These are phyloP conservation scores for Drosophila burlai DNA, from an alignment of 1,140 invertebrate genomes.

Conservation along the genomic window DNA sequence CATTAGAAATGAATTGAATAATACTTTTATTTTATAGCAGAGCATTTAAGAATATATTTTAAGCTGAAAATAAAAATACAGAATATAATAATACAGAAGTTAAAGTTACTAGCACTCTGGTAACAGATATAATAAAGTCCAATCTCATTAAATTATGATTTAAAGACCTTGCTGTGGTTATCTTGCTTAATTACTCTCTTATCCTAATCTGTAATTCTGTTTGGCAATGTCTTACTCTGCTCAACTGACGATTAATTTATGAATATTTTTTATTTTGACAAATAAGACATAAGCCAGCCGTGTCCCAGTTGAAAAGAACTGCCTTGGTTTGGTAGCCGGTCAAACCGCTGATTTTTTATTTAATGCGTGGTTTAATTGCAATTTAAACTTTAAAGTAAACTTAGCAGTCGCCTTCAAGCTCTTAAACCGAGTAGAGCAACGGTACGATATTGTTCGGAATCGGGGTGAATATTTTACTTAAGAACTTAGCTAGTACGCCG, in stretches of 20 bases:
- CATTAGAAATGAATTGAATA: background rate
- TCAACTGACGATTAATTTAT: slow-evolving; percentile 4
- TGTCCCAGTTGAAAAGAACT: slow-evolving; percentile 34
- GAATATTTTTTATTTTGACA: slow-evolving; percentile 26
- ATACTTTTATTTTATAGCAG: background rate
- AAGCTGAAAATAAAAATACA: background rate
- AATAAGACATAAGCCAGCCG: slow-evolving; percentile 27
- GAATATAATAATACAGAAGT: background rate
- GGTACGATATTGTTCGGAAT: background rate
- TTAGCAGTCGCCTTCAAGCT: slow-evolving; percentile 16
- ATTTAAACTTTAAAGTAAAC: slow-evolving; percentile 33
- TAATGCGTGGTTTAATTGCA: slow-evolving; percentile 51
- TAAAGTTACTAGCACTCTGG: background rate
- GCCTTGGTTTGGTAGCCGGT: slow-evolving; percentile 16
- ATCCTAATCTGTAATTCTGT: slow-evolving; percentile 2
- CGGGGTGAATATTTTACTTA: background rate
- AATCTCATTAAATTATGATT: slow-evolving; percentile 5
- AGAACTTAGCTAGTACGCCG: slow-evolving; percentile 2
- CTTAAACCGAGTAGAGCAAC: slow-evolving; percentile 4
- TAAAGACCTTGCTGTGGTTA: slow-evolving; percentile 9
- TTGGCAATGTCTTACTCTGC: slow-evolving; percentile 4
- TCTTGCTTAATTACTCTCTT: slow-evolving; percentile 18
- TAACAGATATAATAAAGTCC: background rate
- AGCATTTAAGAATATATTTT: background rate
- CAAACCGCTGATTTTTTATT: slow-evolving; percentile 34